Evolutionary conservation across 2,797 vertebrate species (phyloP), one percentile per base, ranked within the genome.

Genomic region (Alcedo quadribrachys): DNA sequence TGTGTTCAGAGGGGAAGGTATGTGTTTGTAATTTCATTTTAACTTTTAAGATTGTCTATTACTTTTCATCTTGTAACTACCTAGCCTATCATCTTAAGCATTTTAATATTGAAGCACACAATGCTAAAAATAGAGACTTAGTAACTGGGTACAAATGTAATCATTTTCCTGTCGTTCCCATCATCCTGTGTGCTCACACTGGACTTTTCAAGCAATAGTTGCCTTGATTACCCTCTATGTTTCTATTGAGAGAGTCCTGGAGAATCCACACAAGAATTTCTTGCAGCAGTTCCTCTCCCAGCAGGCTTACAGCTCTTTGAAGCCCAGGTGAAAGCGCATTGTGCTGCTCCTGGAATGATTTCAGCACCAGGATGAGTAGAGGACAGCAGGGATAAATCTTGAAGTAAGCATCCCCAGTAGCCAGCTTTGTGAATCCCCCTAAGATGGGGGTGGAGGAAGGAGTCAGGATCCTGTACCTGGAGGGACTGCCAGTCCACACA

Each of bases 311-410:
- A 21, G 60, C n/a, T 73, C 78, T 67, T 33, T 0, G 1, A 62
- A 57, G 17, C 32, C 20, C 18, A 12, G 17, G 14, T 3, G 4
- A 50, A 67, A n/a, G 15, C 2, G 0, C 51, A 28, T 24, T 2
- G 17, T 8, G 17, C 22, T 35, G 48, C n/a, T 67, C 35, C 66
- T 6, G 48, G 60, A 42, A 55, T 3, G 17, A 51, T 8, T 61
- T 61, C 54, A 33, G 35, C 48, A 50, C 15, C 6, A 4, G 28
- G 42, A 60, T 12, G 7, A 71, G n/a, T 3, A n/a, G 15, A 11
- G 17, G 16, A 51, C 11, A 35, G 15, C 30, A 63, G 55, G 50
- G 67, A 62, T 20, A 46, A 40, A 45, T 12, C 35, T 45, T 21
- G 42, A 50, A 3, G 8, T 1, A 6, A 30, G n/a, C 28, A 37